Conservation (phyloP, 2,113 vertebrate genomes). For the Rhombomys opimus region DNA sequence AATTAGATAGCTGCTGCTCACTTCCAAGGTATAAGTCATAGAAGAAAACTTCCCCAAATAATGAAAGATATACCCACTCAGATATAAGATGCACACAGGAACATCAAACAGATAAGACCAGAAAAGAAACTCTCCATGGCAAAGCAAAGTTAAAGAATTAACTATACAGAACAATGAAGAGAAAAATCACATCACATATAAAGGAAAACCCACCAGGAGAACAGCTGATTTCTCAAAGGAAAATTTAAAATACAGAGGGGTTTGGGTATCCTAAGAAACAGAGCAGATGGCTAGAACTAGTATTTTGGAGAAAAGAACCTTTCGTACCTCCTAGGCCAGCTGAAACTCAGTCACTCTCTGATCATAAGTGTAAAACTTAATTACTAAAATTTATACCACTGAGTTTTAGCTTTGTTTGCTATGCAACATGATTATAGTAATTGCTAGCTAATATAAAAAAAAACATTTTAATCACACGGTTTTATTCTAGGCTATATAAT, state of each 20-base stretch:
- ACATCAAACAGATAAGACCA: neutral
- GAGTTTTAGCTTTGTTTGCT: neutral
- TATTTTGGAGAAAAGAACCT: neutral
- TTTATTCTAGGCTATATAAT: neutral
- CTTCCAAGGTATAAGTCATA: neutral
- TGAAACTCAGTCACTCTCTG: neutral
- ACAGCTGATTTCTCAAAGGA: too few relatives aligned
- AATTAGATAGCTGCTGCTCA: neutral
- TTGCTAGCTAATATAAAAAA: neutral
- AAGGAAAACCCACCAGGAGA: neutral
- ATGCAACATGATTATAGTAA: neutral
- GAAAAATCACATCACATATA: neutral
- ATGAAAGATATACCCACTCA: neutral
- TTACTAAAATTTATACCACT: neutral
- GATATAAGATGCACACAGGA: neutral
- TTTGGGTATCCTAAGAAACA: neutral
- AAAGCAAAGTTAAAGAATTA: neutral
- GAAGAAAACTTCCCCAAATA: neutral
- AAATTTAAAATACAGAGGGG: neutral
- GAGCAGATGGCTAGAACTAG: neutral
- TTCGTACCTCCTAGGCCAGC: neutral
- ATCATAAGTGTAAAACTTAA: neutral
- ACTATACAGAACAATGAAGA: neutral
- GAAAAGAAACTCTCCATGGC: neutral
- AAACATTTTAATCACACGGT: slow-evolving; percentile 13